These are phyloP conservation scores for Frankliniella intonsa DNA, from an alignment of 2,888 invertebrate genomes.

Conservation along the genomic window DNA sequence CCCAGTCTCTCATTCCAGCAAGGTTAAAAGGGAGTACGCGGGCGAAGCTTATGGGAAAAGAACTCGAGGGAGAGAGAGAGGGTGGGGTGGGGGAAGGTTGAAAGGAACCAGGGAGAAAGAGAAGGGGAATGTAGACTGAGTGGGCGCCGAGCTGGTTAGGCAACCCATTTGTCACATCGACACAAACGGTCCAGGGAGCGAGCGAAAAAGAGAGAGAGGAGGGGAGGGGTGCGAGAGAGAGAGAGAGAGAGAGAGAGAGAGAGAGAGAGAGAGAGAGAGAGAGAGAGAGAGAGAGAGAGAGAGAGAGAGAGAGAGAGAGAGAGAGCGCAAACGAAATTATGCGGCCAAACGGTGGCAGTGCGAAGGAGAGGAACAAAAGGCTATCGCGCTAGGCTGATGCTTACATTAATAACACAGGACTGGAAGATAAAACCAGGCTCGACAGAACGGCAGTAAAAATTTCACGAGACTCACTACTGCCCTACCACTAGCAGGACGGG, in stretches of 20 bases:
- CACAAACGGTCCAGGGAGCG: not conserved
- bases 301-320: not conserved
- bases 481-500: too few species aligned
- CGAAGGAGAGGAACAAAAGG: not conserved
- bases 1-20: too few species aligned
- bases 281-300: too few species aligned
- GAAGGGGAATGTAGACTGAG: too few species aligned
- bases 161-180: constrained; percentile 10
- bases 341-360: not conserved
- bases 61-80: too few species aligned
- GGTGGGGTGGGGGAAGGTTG: too few species aligned
- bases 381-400: not conserved
- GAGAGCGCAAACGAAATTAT: not conserved
- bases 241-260: not conserved
- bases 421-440: not conserved
- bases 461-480: not conserved
- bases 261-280: not conserved
- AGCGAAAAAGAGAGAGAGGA: too few species aligned
- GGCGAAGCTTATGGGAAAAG: too few species aligned
- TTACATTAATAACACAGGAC: not conserved
- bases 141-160: not conserved
- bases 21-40: too few species aligned
- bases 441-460: not conserved
- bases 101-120: too few species aligned
- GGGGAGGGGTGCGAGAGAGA: too few species aligned